Percentiles rank a stretch among this genome's conserved stretches.
phyloP scores from a whole-genome alignment of 2,113 vertebrate species.

The Muntiacus muntjak region DNA sequence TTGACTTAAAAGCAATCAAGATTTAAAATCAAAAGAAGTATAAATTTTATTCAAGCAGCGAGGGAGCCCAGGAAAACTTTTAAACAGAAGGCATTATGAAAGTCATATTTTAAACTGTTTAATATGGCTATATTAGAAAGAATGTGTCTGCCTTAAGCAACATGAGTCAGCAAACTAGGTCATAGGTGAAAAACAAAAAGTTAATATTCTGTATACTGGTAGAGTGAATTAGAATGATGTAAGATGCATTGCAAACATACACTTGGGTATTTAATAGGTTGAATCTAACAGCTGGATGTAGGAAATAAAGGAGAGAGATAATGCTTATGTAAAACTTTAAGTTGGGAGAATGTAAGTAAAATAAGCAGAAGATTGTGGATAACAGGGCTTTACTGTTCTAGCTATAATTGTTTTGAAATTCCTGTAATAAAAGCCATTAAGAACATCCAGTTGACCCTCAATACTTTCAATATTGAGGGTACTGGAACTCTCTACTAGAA shows the following conservation, averaged over 20 bases:
- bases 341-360: not conserved
- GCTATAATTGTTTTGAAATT: not conserved
- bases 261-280: not conserved
- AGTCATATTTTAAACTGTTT: not conserved
- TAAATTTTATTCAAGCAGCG: not conserved
- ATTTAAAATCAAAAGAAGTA: not conserved
- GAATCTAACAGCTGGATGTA: not conserved
- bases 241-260: not conserved
- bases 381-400: not conserved
- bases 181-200: not conserved
- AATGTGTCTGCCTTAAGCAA: not conserved
- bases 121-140: not conserved
- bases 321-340: not conserved
- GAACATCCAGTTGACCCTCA: not conserved
- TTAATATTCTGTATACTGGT: not conserved
- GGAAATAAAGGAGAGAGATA: not conserved
- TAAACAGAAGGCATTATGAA: conserved; percentile 1
- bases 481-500: not conserved
- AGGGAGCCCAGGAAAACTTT: not conserved
- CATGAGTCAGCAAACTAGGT: not conserved
- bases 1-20: not conserved
- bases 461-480: not conserved
- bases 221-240: not conserved
- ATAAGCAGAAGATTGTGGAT: not conserved
- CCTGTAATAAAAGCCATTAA: not conserved